Evolutionary conservation across 2,888 invertebrate genomes (phyloP), one percentile per base, ranked within the genome.

Genomic region (Boloria selene): DNA sequence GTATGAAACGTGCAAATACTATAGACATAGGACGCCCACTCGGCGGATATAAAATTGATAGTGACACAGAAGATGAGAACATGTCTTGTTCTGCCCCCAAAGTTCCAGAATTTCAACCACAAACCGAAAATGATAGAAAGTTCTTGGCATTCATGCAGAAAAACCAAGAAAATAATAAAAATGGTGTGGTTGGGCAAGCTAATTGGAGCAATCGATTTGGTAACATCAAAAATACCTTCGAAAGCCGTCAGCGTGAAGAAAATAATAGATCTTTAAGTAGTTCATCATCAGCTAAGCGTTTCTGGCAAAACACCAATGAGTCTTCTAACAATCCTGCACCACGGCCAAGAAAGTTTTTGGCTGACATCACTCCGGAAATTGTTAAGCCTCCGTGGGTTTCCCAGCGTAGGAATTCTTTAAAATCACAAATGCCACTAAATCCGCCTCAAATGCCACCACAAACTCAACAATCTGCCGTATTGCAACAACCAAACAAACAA

Each of bases 1-100:
- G 95, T 75, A 96, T 97, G 95, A 97, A 97, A 84, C 94, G 97
- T 16, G 97, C 97, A 4, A 97, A 97, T 75, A 97, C 97, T 1
- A 96, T 97, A 70, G 97, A 97, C 79, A 97, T 97, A 80, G 97
- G 97, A 0, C 96, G 96, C 77, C 94, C 95, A 0, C 93, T 85
- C 26, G 93, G 88, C n/a, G 92, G 92, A 22, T 93, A 94, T 78
- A 87, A 90, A 55, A 81, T 92, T n/a, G 88, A 90, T 70, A 83
- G 81, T 68, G 90, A 92, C 67, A 92, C 93, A 17, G 93, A 93
- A 56, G 92, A 91, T 10, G 80, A 83, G 56, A 65, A 66, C 17
- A 77, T 75, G 54, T 61, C 79, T 77, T 45, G 80, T 79, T 74
- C 80, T 74, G 71, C 77, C 1, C 86, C 90, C 0, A 81, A 84